Percentiles rank a stretch among this genome's conserved stretches.
Evolutionary conservation across 2,113 vertebrate species (phyloP).

Genomic region (Lichenostomus cassidix): DNA sequence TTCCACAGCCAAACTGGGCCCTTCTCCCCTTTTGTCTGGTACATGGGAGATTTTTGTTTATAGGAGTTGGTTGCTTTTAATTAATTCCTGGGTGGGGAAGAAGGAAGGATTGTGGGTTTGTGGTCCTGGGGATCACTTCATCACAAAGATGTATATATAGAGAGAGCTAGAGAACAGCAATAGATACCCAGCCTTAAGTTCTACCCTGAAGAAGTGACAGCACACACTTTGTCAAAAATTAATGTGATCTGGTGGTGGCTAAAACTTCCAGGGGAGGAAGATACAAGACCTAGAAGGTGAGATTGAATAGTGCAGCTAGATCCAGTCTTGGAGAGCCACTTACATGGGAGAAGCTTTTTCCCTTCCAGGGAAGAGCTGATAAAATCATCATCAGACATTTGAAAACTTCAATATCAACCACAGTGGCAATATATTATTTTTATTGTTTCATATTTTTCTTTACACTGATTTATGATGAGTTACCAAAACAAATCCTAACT

Average conservation of each 20-base stretch:
- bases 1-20: not conserved
- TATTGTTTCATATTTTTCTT: not conserved
- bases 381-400: not conserved
- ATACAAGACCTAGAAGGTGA: not conserved
- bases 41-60: not conserved
- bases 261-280: not conserved
- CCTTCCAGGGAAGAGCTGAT: not conserved
- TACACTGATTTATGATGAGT: not conserved
- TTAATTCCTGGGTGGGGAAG: not conserved
- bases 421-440: not conserved
- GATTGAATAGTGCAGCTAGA: not conserved
- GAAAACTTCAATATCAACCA: not conserved
- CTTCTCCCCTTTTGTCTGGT: not conserved
- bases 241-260: not conserved
- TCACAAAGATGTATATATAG: not conserved
- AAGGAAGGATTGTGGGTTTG: not conserved
- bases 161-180: not conserved
- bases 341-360: not conserved
- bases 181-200: not conserved
- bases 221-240: not conserved
- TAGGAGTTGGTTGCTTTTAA: not conserved
- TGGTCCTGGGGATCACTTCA: not conserved
- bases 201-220: not conserved
- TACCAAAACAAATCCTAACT: not conserved
- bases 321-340: not conserved